Percentiles rank a stretch among this genome's conserved stretches.
phyloP scores from a whole-genome alignment of 2,113 vertebrate genomes.

The Phaethon lepturus region DNA sequence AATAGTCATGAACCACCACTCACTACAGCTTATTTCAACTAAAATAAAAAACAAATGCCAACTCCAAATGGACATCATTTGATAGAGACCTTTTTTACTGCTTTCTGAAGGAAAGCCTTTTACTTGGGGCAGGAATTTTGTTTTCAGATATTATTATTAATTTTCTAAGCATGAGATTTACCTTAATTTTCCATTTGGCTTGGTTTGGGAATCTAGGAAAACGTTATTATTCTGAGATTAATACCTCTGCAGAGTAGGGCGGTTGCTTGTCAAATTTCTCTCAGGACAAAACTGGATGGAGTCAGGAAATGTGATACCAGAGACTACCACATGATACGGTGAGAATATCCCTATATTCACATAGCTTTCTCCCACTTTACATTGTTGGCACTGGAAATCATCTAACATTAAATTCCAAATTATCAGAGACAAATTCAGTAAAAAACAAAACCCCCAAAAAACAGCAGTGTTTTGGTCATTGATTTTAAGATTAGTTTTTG shows the following conservation, averaged over 20 bases:
- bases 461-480: not conserved
- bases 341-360: not conserved
- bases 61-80: not conserved
- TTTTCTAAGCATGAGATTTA: not conserved
- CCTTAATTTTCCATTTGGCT: not conserved
- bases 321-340: not conserved
- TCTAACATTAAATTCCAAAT: not conserved
- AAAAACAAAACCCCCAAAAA: not conserved
- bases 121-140: not conserved
- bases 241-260: not conserved
- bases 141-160: not conserved
- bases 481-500: not conserved
- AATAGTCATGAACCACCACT: not conserved
- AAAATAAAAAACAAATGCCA: not conserved
- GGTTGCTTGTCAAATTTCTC: not conserved
- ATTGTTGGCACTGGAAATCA: not conserved
- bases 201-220: not conserved
- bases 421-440: not conserved
- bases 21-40: not conserved
- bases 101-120: not conserved
- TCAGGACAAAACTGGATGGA: not conserved
- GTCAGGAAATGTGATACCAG: not conserved
- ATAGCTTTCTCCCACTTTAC: not conserved
- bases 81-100: not conserved
- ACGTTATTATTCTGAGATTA: not conserved